Evolutionary conservation across 1,140 invertebrate species (phyloP).

Genomic region (Leucophenga varia): DNA sequence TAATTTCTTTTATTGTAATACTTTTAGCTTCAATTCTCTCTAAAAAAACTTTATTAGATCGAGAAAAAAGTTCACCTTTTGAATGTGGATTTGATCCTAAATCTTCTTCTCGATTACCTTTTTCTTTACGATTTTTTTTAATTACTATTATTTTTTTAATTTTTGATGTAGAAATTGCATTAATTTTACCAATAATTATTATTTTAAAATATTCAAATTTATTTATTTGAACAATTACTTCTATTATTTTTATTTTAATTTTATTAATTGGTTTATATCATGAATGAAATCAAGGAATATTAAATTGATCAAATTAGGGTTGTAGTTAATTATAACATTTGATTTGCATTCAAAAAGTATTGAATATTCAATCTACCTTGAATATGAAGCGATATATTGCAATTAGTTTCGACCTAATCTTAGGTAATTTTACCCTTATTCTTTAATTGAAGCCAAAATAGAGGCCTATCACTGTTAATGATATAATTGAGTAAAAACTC

Average conservation of each 20-base stretch:
- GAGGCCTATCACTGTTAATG: constrained; percentile 62
- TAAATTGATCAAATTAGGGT: constrained; percentile 60
- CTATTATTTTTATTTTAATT: too few species aligned
- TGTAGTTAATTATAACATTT: constrained; percentile 64
- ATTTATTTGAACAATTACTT: too few species aligned
- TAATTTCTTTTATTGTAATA: constrained; percentile 56
- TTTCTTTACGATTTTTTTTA: constrained; percentile 62
- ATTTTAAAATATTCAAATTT: too few species aligned
- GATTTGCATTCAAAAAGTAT: constrained; percentile 63
- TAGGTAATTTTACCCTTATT: constrained; percentile 55
- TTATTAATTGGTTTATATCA: constrained; percentile 59
- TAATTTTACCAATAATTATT: too few species aligned
- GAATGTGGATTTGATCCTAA: constrained; percentile 65
- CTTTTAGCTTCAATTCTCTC: constrained; percentile 53
- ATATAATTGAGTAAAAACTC: constrained; percentile 59
- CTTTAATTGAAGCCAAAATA: constrained; percentile 61
- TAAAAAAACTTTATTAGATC: too few species aligned
- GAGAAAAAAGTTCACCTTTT: constrained; percentile 61
- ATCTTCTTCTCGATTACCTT: constrained; percentile 58
- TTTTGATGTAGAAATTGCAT: too few species aligned
- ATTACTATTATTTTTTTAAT: too few species aligned
- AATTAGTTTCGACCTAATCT: constrained; percentile 62
- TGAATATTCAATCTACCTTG: constrained; percentile 57
- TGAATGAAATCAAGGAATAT: constrained; percentile 64
- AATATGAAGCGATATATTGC: constrained; percentile 59